Evolutionary conservation across 2,113 vertebrate species (phyloP).

Genomic region (Pollachius pollachius): DNA sequence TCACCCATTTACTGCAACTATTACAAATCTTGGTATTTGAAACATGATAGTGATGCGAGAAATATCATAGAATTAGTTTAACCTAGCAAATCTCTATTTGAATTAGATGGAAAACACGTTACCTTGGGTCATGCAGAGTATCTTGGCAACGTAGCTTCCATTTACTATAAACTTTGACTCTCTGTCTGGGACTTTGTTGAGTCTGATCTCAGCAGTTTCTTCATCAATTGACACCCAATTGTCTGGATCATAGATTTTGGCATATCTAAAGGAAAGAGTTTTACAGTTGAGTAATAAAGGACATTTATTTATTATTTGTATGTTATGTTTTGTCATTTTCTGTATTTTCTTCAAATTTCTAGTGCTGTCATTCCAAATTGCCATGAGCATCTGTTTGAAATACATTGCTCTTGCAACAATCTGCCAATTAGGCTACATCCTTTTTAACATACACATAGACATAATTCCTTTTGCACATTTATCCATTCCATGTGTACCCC

Average conservation of each 20-base stretch:
- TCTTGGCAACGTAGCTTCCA: conserved; percentile 81
- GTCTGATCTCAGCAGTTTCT: conserved; percentile 82
- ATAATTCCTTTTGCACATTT: too few species aligned
- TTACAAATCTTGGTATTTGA: too few species aligned
- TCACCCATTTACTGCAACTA: too few species aligned
- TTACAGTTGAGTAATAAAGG: background rate
- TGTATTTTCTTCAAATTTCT: background rate
- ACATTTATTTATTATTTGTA: background rate
- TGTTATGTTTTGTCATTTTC: background rate
- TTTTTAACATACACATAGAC: too few species aligned
- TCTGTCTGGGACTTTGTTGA: conserved; percentile 78
- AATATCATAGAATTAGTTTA: too few species aligned
- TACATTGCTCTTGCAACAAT: too few species aligned
- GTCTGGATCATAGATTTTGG: conserved; percentile 81
- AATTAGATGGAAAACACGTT: conserved; percentile 37
- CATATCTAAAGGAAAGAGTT: conserved; percentile 71
- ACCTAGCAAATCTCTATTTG: background rate
- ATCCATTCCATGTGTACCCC: too few species aligned
- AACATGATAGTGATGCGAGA: too few species aligned
- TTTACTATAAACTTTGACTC: conserved; percentile 79
- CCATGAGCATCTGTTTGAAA: too few species aligned
- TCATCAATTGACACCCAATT: conserved; percentile 84
- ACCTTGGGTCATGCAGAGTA: conserved; percentile 83
- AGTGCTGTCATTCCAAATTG: too few species aligned
- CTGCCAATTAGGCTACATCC: too few species aligned